Conservation (phyloP, 2,113 vertebrate species). For the Sinocyclocheilus grahami region DNA sequence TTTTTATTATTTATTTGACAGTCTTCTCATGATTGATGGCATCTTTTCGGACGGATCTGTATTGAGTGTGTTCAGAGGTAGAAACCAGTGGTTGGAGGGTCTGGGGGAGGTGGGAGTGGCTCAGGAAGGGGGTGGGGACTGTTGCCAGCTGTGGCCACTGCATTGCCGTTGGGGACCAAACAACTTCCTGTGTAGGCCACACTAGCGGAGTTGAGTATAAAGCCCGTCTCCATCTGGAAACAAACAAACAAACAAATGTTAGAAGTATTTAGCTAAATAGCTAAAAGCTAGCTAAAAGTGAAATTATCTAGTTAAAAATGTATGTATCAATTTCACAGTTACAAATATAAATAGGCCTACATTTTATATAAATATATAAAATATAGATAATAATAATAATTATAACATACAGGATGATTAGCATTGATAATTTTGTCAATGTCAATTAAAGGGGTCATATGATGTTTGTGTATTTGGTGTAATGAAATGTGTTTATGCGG, state of each 20-base stretch:
- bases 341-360: too few relatives aligned
- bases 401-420: too few relatives aligned
- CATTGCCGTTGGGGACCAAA: slow-evolving; percentile 55
- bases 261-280: not conserved
- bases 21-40: slow-evolving; percentile 1
- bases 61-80: slow-evolving; percentile 64
- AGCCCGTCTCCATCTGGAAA: slow-evolving; percentile 62
- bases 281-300: not conserved
- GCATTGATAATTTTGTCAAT: too few relatives aligned
- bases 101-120: slow-evolving; percentile 56
- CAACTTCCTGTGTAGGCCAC: slow-evolving; percentile 58
- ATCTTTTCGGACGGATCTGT: not conserved
- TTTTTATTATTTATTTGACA: not conserved
- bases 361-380: too few relatives aligned
- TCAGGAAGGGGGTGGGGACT: slow-evolving; percentile 42
- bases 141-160: slow-evolving; percentile 5
- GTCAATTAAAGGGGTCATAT: too few relatives aligned
- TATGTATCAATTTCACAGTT: too few relatives aligned
- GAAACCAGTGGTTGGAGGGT: slow-evolving; percentile 67
- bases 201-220: slow-evolving; percentile 54
- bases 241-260: slow-evolving; percentile 33
- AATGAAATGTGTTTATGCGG: too few relatives aligned
- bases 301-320: too few relatives aligned
- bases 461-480: too few relatives aligned
- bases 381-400: too few relatives aligned